phyloP scores from a whole-genome alignment of 2,113 vertebrate genomes.

The Myodes glareolus region DNA sequence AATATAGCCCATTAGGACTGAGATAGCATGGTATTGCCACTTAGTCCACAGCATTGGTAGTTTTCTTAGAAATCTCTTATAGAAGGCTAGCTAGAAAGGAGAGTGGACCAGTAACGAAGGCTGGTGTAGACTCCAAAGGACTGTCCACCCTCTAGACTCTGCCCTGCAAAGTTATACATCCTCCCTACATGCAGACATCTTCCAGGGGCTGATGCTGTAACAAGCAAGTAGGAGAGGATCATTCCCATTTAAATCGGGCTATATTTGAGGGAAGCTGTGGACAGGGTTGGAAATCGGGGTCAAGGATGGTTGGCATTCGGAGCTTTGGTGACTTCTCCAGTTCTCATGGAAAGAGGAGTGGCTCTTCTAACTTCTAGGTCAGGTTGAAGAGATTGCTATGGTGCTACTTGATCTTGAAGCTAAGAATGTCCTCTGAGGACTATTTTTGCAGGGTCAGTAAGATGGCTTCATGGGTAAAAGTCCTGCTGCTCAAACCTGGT shows the following conservation, averaged over 20 bases:
- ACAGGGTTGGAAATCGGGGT: neutral
- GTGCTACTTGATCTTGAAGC: neutral
- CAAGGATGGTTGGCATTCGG: neutral
- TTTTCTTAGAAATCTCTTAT: neutral
- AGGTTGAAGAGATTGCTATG: neutral
- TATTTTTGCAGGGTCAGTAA: too few species aligned
- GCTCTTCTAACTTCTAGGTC: neutral
- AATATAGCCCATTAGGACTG: neutral
- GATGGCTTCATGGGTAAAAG: neutral
- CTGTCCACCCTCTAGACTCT: neutral
- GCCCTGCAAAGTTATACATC: too few species aligned
- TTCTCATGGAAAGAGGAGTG: too few species aligned
- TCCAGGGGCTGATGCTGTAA: neutral
- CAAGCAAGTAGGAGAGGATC: too few species aligned
- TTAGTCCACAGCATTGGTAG: neutral
- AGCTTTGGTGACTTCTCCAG: neutral
- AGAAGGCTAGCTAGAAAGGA: neutral
- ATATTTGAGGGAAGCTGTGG: neutral
- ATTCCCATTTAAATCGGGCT: neutral
- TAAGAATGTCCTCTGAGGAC: neutral
- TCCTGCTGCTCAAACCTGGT: too few species aligned
- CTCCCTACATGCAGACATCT: too few species aligned
- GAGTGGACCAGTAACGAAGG: neutral
- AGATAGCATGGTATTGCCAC: neutral
- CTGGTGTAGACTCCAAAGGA: too few species aligned